Conservation (phyloP, 2,888 invertebrate species). For the Bellardia pandia region DNA sequence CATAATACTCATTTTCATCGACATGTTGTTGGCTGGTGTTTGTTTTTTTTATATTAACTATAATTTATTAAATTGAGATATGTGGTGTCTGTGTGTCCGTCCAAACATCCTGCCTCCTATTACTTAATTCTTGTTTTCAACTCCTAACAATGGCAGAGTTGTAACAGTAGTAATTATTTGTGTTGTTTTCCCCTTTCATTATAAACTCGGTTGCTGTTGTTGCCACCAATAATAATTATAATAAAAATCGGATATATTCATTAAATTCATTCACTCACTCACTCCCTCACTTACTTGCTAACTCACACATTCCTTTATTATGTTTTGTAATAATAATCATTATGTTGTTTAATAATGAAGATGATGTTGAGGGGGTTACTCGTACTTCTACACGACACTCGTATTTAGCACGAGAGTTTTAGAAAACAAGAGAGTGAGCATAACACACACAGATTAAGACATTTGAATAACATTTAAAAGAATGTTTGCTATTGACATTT, state of each 20-base stretch:
- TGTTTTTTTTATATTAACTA: neutral
- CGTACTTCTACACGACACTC: neutral
- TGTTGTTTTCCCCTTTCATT: neutral
- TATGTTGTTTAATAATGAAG: slow-evolving; percentile 60
- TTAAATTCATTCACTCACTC: slow-evolving; percentile 34
- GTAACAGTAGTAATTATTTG: slow-evolving; percentile 23
- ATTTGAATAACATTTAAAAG: slow-evolving; percentile 54
- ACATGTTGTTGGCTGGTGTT: slow-evolving; percentile 5
- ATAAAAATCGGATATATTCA: slow-evolving; percentile 61
- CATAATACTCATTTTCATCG: neutral
- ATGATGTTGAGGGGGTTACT: neutral
- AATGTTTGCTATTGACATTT: slow-evolving; percentile 63
- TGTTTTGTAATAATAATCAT: slow-evolving; percentile 66
- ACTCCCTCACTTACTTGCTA: neutral
- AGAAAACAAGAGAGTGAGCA: slow-evolving; percentile 8
- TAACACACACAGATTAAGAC: slow-evolving; percentile 15
- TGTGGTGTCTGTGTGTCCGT: neutral
- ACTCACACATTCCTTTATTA: slow-evolving; percentile 60
- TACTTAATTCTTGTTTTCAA: neutral
- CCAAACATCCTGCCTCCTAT: no score
- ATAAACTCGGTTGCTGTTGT: neutral
- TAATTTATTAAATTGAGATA: slow-evolving; percentile 12
- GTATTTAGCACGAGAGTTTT: neutral
- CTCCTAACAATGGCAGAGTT: neutral
- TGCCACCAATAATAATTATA: slow-evolving; percentile 52